Evolutionary conservation across 2,888 invertebrate species (phyloP).

Genomic region (Tricholauxania praeusta): DNA sequence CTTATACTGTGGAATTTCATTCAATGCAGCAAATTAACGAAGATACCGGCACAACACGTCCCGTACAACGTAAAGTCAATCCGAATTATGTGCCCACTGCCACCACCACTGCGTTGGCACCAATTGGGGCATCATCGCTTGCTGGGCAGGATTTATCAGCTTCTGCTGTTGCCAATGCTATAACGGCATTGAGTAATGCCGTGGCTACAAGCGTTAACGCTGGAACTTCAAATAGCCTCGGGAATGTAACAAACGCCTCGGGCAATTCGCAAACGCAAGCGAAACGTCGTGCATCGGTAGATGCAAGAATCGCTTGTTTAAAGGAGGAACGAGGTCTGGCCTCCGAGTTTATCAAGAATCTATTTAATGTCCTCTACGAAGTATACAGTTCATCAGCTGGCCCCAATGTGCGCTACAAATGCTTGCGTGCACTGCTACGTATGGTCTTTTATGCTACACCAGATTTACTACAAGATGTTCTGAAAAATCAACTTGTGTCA

Average conservation of each 20-base stretch:
- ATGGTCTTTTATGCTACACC: conserved; percentile 96
- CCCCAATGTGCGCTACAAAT: conserved; percentile 96
- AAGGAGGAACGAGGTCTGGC: conserved; percentile 79
- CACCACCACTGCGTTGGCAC: conserved; percentile 34
- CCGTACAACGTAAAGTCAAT: conserved; percentile 85
- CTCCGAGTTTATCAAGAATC: conserved; percentile 78
- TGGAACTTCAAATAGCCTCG: conserved; percentile 10
- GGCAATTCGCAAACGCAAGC: conserved; percentile 7
- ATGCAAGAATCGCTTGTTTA: conserved; percentile 78
- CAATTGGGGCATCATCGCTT: conserved; percentile 38
- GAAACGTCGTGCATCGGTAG: conserved; percentile 67
- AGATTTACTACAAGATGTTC: conserved; percentile 82
- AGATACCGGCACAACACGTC: conserved; percentile 93
- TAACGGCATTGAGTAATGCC: conserved; percentile 45
- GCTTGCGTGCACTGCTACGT: conserved; percentile 92
- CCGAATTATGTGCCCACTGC: conserved; percentile 71
- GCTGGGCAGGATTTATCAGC: conserved; percentile 60
- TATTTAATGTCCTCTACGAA: conserved; percentile 96
- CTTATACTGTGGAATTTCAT: conserved; percentile 96
- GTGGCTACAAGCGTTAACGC: conserved; percentile 46
- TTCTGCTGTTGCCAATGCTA: conserved; percentile 48
- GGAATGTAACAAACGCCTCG: neutral
- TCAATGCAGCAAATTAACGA: conserved; percentile 99
- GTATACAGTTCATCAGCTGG: conserved; percentile 99
- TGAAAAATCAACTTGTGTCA: conserved; percentile 82